These are phyloP conservation scores for Antitype chi DNA, from an alignment of 2,888 invertebrate genomes.

Conservation along the genomic window DNA sequence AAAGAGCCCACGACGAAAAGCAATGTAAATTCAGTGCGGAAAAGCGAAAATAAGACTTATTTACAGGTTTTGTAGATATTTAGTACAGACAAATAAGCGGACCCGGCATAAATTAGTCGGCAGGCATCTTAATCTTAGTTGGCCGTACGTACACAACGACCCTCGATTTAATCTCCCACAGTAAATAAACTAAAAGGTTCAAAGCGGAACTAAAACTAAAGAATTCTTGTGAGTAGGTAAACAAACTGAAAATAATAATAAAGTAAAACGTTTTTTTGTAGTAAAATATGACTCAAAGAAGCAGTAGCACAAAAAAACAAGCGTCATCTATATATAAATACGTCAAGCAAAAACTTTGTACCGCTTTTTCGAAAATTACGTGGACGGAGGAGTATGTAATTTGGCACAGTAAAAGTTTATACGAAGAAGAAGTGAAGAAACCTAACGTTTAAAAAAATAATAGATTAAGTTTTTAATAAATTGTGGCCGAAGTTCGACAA, in stretches of 20 bases:
- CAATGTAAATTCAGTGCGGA: not conserved
- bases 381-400: no score
- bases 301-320: not conserved
- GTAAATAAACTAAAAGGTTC: not conserved
- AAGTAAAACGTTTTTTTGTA: not conserved
- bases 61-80: not conserved
- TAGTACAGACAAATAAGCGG: not conserved
- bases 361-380: no score
- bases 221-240: not conserved
- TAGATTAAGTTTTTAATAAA: no score
- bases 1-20: not conserved
- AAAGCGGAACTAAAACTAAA: not conserved
- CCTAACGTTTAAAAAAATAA: no score
- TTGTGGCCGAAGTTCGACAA: no score
- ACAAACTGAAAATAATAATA: not conserved
- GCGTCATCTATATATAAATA: no score
- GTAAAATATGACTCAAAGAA: not conserved
- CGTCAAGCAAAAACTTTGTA: no score
- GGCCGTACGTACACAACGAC: not conserved
- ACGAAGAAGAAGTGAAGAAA: no score
- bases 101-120: not conserved
- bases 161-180: not conserved
- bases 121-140: conserved; percentile 4
- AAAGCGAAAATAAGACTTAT: not conserved
- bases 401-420: no score